phyloP scores from a whole-genome alignment of 2,113 vertebrate genomes.

The Motacilla alba region DNA sequence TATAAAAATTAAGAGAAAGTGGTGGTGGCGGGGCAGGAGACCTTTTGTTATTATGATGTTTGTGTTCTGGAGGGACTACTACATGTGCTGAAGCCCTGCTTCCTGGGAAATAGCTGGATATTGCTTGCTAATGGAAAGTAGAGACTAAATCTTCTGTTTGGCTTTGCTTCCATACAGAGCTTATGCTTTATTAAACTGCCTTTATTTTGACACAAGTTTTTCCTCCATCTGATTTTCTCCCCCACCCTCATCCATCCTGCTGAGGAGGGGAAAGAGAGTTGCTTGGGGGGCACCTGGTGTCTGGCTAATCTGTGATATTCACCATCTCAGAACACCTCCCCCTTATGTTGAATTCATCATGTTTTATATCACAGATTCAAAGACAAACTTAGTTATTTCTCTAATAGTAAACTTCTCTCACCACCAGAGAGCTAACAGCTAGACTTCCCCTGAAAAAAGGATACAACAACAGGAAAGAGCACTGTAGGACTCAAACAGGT shows the following conservation, averaged over 20 bases:
- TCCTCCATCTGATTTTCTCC: neutral
- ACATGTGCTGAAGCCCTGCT: neutral
- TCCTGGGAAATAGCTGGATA: neutral
- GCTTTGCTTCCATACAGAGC: neutral
- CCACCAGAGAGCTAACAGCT: neutral
- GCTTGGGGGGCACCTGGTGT: neutral
- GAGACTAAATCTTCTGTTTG: neutral
- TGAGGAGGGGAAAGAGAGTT: neutral
- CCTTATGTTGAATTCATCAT: neutral
- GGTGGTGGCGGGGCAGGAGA: neutral
- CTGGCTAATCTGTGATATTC: neutral
- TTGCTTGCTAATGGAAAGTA: neutral
- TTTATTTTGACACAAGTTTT: neutral
- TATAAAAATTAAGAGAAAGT: neutral
- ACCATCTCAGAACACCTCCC: neutral
- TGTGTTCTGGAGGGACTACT: neutral
- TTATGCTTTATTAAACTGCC: neutral
- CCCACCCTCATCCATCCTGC: neutral
- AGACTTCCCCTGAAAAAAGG: constrained; percentile 64
- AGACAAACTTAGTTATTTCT: neutral
- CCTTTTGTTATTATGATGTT: neutral
- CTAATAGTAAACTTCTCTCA: neutral
- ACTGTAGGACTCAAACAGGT: constrained; percentile 98
- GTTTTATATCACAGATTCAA: neutral
- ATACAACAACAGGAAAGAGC: constrained; percentile 99